A percentile compares a stretch with the other conserved stretches of the same genome.
Conservation (phyloP, 2,797 vertebrate genomes). For the Ibycter americanus region DNA sequence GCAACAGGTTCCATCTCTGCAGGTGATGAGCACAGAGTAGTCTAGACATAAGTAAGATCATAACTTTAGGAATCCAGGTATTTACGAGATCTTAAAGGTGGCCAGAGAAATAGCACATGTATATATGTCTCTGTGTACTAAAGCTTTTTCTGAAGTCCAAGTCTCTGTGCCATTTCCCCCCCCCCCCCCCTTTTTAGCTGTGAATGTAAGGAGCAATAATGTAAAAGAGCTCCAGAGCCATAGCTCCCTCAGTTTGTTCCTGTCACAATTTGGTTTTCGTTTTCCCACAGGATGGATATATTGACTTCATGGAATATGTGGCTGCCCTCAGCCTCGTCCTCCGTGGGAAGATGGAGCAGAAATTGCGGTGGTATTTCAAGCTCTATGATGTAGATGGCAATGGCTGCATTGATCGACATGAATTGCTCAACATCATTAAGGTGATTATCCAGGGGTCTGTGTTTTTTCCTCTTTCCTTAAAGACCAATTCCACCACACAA, state of each 20-base stretch:
- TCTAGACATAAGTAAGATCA: not conserved
- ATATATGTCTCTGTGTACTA: not conserved
- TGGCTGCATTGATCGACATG: slow-evolving; percentile 90
- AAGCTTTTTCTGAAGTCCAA: not conserved
- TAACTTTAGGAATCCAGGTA: not conserved
- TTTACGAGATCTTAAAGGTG: not conserved
- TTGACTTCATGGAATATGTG: slow-evolving; percentile 94
- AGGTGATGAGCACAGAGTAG: not conserved
- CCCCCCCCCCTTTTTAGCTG: not conserved
- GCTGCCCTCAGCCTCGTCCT: slow-evolving; percentile 91
- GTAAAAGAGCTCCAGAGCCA: not conserved
- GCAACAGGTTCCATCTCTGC: not conserved
- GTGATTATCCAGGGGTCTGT: slow-evolving; percentile 25
- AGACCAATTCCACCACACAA: not conserved
- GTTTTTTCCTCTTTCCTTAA: not conserved
- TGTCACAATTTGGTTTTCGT: not conserved
- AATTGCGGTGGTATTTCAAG: slow-evolving; percentile 93
- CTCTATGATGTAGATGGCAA: slow-evolving; percentile 93
- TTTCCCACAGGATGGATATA: slow-evolving; percentile 85
- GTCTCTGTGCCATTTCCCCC: not conserved
- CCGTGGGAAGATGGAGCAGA: slow-evolving; percentile 94
- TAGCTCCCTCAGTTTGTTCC: not conserved
- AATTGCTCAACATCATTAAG: slow-evolving; percentile 92
- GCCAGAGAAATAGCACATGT: not conserved
- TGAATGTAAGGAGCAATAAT: not conserved